Conservation (phyloP, 2,888 invertebrate species). For the Rhyacophila evoluta region DNA sequence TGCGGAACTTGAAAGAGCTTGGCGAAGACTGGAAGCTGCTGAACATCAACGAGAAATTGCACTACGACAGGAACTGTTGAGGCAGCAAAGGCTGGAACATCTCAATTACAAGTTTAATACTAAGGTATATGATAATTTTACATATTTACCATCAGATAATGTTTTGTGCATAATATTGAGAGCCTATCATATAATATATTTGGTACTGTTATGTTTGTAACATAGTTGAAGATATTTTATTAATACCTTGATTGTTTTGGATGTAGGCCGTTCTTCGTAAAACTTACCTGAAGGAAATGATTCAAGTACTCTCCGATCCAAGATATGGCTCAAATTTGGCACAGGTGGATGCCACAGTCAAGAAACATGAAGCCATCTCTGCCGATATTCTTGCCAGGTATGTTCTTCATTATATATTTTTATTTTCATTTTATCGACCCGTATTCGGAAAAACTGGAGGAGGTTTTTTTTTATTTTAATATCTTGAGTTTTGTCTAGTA, state of each 20-base stretch:
- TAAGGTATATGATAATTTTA: conserved; percentile 76
- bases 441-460: too few relatives aligned
- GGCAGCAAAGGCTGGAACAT: conserved; percentile 94
- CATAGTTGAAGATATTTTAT: too few relatives aligned
- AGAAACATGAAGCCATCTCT: conserved; percentile 98
- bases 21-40: conserved; percentile 92
- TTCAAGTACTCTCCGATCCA: conserved; percentile 92
- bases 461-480: too few relatives aligned
- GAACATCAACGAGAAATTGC: conserved; percentile 96
- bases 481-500: too few relatives aligned
- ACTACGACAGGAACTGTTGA: conserved; percentile 86
- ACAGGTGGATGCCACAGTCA: conserved; percentile 96
- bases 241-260: too few relatives aligned
- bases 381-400: conserved; percentile 94
- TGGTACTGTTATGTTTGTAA: too few relatives aligned
- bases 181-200: too few relatives aligned
- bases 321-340: conserved; percentile 90
- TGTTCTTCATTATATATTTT: too few relatives aligned
- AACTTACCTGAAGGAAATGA: conserved; percentile 97
- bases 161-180: too few relatives aligned
- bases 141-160: too few relatives aligned
- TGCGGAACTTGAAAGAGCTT: conserved; percentile 95
- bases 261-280: conserved; percentile 86
- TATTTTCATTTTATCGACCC: too few relatives aligned
- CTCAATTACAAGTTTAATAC: conserved; percentile 96